These are phyloP conservation scores for Drosophila repletoides DNA, from an alignment of 1,140 invertebrate species.

Conservation along the genomic window DNA sequence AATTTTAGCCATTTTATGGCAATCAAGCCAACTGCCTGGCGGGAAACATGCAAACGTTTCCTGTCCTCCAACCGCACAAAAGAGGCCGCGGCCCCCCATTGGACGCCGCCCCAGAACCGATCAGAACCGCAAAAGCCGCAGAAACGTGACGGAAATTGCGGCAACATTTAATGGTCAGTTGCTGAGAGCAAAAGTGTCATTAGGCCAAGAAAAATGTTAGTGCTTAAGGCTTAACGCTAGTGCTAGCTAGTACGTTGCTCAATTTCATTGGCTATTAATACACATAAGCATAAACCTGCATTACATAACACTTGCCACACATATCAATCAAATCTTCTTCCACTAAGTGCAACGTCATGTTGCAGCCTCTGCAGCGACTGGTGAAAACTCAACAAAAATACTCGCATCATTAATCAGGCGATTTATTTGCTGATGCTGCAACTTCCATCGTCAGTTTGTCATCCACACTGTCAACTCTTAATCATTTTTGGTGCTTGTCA, in stretches of 20 bases:
- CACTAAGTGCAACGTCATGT: constrained; percentile 32
- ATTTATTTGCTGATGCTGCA: constrained; percentile 52
- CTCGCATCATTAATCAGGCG: constrained; percentile 55
- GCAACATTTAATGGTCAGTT: constrained; percentile 27
- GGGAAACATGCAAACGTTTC: constrained; percentile 59
- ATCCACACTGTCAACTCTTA: constrained; percentile 48
- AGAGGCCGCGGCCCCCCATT: constrained; percentile 25
- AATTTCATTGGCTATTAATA: constrained; percentile 23
- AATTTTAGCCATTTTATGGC: constrained; percentile 47
- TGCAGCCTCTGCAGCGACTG: constrained; percentile 1
- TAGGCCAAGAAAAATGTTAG: constrained; percentile 44
- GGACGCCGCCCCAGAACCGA: constrained; percentile 37
- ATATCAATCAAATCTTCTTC: neutral
- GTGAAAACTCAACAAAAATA: too few species aligned
- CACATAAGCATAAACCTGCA: constrained; percentile 1
- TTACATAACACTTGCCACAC: constrained; percentile 29
- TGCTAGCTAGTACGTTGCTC: constrained; percentile 9
- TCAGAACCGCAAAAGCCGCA: too few species aligned
- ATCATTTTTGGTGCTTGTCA: constrained; percentile 42
- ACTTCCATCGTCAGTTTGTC: constrained; percentile 33
- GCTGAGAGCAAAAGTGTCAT: constrained; percentile 74
- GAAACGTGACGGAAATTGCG: constrained; percentile 55
- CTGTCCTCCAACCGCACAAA: constrained; percentile 36
- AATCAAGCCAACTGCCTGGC: constrained; percentile 49
- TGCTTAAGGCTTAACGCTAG: constrained; percentile 2